A percentile compares a stretch with the other conserved stretches of the same genome.
Conservation (phyloP, 2,113 vertebrate genomes). For the Triplophysa rosa region DNA sequence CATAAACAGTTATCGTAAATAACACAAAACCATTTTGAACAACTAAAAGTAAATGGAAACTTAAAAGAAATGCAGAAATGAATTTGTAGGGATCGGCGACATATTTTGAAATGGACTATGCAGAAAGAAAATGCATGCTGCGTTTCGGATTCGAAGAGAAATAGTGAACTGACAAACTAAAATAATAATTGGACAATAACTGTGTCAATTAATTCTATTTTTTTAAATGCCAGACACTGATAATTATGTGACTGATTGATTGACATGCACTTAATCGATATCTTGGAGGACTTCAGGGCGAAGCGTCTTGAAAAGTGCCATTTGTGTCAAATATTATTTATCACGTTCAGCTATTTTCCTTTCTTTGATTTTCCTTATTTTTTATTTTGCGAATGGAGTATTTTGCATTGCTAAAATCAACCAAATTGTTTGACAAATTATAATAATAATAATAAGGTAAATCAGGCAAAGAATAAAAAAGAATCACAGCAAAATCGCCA, state of each 20-base stretch:
- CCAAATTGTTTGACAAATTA: no score
- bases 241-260: constrained; percentile 40
- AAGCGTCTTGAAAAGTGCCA: neutral
- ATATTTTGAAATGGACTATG: constrained; percentile 2
- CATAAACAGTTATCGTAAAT: neutral
- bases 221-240: neutral
- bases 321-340: neutral
- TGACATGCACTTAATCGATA: constrained; percentile 66
- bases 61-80: constrained; percentile 3
- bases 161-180: no score
- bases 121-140: neutral
- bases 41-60: neutral
- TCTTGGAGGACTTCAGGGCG: neutral
- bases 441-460: no score
- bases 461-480: neutral
- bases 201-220: neutral
- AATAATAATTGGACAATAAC: neutral
- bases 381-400: no score
- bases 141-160: neutral
- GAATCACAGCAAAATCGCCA: no score
- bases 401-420: no score
- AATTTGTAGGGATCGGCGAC: neutral
- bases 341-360: no score
- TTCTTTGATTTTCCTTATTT: no score
- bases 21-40: neutral